Base-by-base conservation (phyloP, 2,797 vertebrate genomes). In the Enteromius viviparus region DNA sequence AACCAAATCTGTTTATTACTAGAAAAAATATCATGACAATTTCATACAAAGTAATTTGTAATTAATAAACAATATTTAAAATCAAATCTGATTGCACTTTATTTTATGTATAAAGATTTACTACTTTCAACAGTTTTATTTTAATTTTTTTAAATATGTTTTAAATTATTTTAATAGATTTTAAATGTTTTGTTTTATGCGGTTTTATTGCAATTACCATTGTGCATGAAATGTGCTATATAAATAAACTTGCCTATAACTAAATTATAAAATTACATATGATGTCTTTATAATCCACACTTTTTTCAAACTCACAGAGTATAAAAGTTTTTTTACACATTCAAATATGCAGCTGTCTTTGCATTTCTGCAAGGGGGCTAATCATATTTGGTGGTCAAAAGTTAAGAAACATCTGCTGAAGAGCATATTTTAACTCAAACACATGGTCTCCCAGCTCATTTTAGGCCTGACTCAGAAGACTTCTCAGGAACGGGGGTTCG, bases 401-500 rank as follows among this genome's bases (percentile, higher is more conserved):
- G 12, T 29, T 15, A 17, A 62, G 12, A 17, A 64, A 34, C 62
- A 15, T 32, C 29, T 32, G 14, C 29, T 64, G 17, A 64, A 64
- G 15, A 34, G 62, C 29, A 19, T 17, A 15, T 15, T 29, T 64
- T 6, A 12, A 32, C 62, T 17, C 14, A 32, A 32, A 32, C 81
- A 82, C 65, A 45, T 83, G 65, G 65, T 55, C 81, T 60, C 68
- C 64, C 42, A 42, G 69, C 53, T 60, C 78, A 69, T 71, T 86
- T 74, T 29, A 77, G 72, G 62, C 81, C 81, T 55, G 83, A 85
- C 89, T 90, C 92, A 91, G 91, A 92, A 92, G 92, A 92, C 90
- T 91, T 65, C 71, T 78, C 65, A 89, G 90, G 84, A 93, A 92
- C 85, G 82, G 84, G 87, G 78, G 85, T 58, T 90, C 1, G 34